These are phyloP conservation scores for Lasiurus borealis DNA, from an alignment of 2,113 vertebrate genomes.

Conservation along the genomic window DNA sequence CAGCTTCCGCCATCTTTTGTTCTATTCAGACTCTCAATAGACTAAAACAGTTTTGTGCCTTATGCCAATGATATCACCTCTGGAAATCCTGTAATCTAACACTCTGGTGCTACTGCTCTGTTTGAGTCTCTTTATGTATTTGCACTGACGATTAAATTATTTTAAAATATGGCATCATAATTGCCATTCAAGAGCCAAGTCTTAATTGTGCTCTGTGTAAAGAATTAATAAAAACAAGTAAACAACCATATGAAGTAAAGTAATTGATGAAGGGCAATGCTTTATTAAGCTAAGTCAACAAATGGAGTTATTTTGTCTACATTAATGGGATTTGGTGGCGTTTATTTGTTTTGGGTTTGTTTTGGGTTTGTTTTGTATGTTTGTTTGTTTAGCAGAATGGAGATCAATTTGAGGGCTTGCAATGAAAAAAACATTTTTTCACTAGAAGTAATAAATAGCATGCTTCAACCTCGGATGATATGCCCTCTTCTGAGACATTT, in stretches of 20 bases:
- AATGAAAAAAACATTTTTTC: background rate
- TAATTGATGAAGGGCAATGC: background rate
- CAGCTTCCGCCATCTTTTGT: too few species aligned
- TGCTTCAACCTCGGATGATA: background rate
- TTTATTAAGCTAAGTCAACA: background rate
- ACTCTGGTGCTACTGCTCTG: background rate
- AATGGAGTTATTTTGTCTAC: background rate
- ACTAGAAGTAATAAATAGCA: background rate
- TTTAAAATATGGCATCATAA: background rate
- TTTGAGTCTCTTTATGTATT: background rate
- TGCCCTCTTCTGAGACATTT: background rate
- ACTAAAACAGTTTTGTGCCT: background rate
- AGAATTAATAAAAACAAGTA: constrained; percentile 7
- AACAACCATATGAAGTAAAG: background rate
- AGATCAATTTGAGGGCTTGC: background rate
- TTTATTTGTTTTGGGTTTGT: background rate
- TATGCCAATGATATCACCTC: background rate
- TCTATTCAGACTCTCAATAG: too few species aligned
- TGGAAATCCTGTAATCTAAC: background rate
- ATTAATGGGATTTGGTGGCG: background rate
- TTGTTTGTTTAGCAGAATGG: background rate
- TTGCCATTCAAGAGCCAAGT: background rate
- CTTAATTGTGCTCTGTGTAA: background rate
- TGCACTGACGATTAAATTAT: background rate
- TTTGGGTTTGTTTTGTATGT: background rate